Percentiles rank a stretch among this genome's conserved stretches.
phyloP scores from a whole-genome alignment of 2,888 invertebrate species.

The Leuctra nigra region DNA sequence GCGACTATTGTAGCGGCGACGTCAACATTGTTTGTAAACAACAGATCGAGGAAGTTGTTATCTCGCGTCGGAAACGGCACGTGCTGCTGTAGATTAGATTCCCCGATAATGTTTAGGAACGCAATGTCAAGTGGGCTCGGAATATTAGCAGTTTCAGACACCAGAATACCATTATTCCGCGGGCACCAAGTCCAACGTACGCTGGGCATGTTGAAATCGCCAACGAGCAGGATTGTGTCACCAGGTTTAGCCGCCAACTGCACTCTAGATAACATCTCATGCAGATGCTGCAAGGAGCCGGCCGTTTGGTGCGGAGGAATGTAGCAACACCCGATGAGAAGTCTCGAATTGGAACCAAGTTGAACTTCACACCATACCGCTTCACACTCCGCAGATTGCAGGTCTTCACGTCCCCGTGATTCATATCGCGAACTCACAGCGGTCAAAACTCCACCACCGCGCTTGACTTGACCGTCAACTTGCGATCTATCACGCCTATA shows the following conservation, averaged over 20 bases:
- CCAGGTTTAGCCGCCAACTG: background rate
- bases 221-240: background rate
- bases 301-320: background rate
- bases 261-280: too few relatives aligned
- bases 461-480: background rate
- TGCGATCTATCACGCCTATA: background rate
- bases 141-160: background rate
- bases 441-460: background rate
- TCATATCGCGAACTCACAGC: background rate
- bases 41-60: background rate
- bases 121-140: background rate
- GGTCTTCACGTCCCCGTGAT: background rate
- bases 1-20: background rate
- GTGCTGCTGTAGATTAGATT: background rate
- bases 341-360: background rate
- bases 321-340: background rate
- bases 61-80: background rate
- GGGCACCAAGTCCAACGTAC: background rate
- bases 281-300: background rate
- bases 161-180: background rate
- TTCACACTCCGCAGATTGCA: background rate
- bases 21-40: background rate
- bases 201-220: background rate
- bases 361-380: background rate
- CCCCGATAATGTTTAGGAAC: background rate